A percentile compares a stretch with the other conserved stretches of the same genome.
Evolutionary conservation across 2,797 vertebrate species (phyloP).

Genomic region (Sparidentex hasta): DNA sequence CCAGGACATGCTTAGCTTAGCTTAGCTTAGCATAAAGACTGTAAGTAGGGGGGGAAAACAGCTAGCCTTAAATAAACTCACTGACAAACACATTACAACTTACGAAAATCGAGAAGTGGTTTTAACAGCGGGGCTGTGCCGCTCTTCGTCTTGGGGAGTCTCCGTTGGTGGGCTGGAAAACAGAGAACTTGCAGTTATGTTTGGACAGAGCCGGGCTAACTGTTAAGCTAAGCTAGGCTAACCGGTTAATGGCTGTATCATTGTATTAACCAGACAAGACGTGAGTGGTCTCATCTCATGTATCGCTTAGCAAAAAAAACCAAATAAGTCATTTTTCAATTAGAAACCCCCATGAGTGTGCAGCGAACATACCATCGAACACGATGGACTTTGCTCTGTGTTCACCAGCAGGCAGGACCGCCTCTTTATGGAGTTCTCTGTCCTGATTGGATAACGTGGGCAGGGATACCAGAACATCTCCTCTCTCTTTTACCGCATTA

Average conservation of each 20-base stretch:
- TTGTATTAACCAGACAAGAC: neutral
- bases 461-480: too few relatives aligned
- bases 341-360: too few relatives aligned
- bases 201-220: neutral
- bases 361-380: too few relatives aligned
- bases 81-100: neutral
- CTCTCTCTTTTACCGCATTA: too few relatives aligned
- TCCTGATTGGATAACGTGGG: too few relatives aligned
- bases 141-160: neutral
- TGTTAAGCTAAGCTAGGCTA: neutral
- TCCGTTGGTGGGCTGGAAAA: neutral
- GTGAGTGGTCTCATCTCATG: neutral
- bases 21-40: slow-evolving; percentile 23
- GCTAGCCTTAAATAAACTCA: slow-evolving; percentile 2
- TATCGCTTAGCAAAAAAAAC: neutral
- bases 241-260: neutral
- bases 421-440: too few relatives aligned
- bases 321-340: neutral
- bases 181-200: neutral
- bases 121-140: neutral
- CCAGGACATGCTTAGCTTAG: neutral
- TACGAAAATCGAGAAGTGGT: neutral
- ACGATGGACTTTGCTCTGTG: too few relatives aligned
- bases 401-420: too few relatives aligned
- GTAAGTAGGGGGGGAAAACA: neutral